A percentile compares a stretch with the other conserved stretches of the same genome.
These are phyloP conservation scores for Strix uralensis DNA, from an alignment of 2,113 vertebrate species.

Conservation along the genomic window DNA sequence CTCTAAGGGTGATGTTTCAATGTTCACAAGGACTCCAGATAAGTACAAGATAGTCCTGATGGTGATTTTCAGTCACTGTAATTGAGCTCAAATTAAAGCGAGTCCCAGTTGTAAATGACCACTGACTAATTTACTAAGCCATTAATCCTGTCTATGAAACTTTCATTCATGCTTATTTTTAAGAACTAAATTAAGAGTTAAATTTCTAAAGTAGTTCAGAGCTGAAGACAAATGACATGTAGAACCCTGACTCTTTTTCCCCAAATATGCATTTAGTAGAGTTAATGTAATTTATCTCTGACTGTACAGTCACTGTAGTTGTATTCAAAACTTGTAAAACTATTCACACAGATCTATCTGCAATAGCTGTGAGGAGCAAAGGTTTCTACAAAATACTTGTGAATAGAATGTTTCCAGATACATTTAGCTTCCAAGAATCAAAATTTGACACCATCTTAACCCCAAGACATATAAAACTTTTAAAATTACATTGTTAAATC, in stretches of 20 bases:
- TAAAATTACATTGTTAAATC: neutral
- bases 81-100: conserved; percentile 1
- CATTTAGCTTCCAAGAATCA: neutral
- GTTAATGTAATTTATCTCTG: neutral
- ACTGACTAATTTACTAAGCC: conserved; percentile 36
- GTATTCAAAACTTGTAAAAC: neutral
- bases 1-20: neutral
- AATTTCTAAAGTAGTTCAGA: conserved; percentile 33
- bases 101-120: conserved; percentile 7
- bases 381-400: neutral
- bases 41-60: neutral
- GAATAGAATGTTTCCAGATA: neutral
- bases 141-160: conserved; percentile 40
- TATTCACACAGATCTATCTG: neutral
- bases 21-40: neutral
- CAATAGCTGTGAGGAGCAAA: neutral
- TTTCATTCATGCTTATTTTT: conserved; percentile 34
- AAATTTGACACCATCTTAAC: neutral
- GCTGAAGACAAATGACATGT: neutral
- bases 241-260: neutral
- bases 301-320: neutral
- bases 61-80: conserved; percentile 13
- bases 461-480: neutral
- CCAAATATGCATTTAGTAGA: neutral
- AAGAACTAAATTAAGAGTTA: conserved; percentile 37